Evolutionary conservation across 2,888 invertebrate species (phyloP).

Genomic region (Aporophyla lueneburgensis): DNA sequence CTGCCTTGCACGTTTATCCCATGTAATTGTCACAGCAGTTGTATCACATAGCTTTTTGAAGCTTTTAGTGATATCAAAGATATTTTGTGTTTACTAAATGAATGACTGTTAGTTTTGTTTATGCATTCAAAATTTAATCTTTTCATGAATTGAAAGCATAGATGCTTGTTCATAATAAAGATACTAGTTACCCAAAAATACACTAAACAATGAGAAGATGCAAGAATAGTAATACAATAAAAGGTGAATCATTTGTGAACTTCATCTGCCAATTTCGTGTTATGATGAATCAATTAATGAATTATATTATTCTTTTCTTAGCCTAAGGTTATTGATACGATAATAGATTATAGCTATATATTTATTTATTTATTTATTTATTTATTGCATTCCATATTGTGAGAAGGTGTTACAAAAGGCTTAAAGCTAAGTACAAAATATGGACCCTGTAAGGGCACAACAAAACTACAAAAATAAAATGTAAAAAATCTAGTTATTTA

Average conservation of each 20-base stretch:
- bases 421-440: too few relatives aligned
- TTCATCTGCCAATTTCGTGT: conserved; percentile 50
- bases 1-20: neutral
- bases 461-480: too few relatives aligned
- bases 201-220: neutral
- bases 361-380: too few relatives aligned
- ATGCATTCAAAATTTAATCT: neutral
- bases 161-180: neutral
- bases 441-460: too few relatives aligned
- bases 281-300: conserved; percentile 44
- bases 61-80: neutral
- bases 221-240: conserved; percentile 8
- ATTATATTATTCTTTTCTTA: conserved; percentile 30
- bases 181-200: conserved; percentile 1
- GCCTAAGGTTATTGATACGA: conserved; percentile 22
- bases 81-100: neutral
- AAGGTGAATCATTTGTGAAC: conserved; percentile 43
- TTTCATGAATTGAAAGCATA: neutral
- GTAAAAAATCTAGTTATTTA: too few relatives aligned
- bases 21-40: neutral
- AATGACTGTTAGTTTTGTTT: neutral
- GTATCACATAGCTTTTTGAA: neutral
- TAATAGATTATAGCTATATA: conserved; percentile 33
- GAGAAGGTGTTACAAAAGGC: too few relatives aligned
- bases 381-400: too few relatives aligned